phyloP scores from a whole-genome alignment of 1,140 invertebrate genomes.

The Oedothorax gibbosus region DNA sequence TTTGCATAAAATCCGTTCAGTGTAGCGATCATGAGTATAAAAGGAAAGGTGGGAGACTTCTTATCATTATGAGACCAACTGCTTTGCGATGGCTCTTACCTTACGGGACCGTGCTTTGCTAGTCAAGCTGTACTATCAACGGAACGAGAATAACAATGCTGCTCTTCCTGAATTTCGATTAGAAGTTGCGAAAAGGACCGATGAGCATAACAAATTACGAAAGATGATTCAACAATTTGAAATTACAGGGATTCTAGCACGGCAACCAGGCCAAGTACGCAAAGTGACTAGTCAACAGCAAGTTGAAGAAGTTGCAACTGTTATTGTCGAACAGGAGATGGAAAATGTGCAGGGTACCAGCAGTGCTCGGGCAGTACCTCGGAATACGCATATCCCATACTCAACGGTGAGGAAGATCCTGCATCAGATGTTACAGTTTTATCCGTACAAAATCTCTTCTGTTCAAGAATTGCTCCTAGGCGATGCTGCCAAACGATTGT shows the following conservation, averaged over 20 bases:
- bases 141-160: not conserved
- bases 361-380: not conserved
- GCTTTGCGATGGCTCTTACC: no score
- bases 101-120: not conserved
- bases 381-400: not conserved
- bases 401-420: not conserved
- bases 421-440: conserved; percentile 29
- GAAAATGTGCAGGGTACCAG: not conserved
- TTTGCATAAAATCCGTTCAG: not conserved
- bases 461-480: conserved; percentile 18
- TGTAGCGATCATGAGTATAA: not conserved
- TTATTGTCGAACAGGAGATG: not conserved
- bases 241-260: not conserved
- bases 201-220: not conserved
- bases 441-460: conserved; percentile 10
- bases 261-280: not conserved
- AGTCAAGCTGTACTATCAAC: not conserved
- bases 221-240: not conserved
- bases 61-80: no score
- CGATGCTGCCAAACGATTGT: not conserved
- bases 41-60: not conserved
- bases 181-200: not conserved
- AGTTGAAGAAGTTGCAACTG: not conserved
- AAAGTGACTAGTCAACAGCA: not conserved
- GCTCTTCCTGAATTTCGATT: not conserved